phyloP scores from a whole-genome alignment of 2,797 vertebrate species.

The Oryzias dopingdopingensis region DNA sequence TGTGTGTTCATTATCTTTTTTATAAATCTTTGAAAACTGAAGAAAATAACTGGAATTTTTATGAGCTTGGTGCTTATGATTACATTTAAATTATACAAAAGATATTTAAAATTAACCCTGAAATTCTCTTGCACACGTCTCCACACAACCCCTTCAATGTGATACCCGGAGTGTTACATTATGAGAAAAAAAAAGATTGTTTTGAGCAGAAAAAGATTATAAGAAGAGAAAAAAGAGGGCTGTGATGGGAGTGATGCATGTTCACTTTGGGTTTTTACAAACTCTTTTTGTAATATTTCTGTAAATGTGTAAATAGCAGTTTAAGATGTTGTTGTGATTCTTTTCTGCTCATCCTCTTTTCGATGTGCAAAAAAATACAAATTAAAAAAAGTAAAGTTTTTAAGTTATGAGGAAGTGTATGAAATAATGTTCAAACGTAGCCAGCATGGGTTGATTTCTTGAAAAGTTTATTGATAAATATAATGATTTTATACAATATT shows the following conservation, averaged over 20 bases:
- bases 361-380: constrained; percentile 4
- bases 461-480: constrained; percentile 83
- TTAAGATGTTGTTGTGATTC: constrained; percentile 63
- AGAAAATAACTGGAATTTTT: constrained; percentile 8
- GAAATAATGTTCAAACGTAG: constrained; percentile 3
- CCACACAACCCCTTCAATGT: constrained; percentile 11
- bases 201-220: constrained; percentile 39
- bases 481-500: constrained; percentile 79
- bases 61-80: constrained; percentile 15
- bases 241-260: constrained; percentile 68
- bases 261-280: constrained; percentile 48
- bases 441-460: constrained; percentile 50
- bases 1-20: constrained; percentile 17
- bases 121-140: constrained; percentile 24
- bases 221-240: constrained; percentile 37
- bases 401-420: constrained; percentile 3
- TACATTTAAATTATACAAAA: constrained; percentile 17
- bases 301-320: constrained; percentile 75
- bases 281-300: constrained; percentile 64
- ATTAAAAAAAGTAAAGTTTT: constrained; percentile 21
- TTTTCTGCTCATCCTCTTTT: constrained; percentile 40
- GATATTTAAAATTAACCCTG: constrained; percentile 8
- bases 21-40: constrained; percentile 11
- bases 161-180: constrained; percentile 28
- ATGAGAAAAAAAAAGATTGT: constrained; percentile 11